These are phyloP conservation scores for Channa argus DNA, from an alignment of 2,113 vertebrate species.

Conservation along the genomic window DNA sequence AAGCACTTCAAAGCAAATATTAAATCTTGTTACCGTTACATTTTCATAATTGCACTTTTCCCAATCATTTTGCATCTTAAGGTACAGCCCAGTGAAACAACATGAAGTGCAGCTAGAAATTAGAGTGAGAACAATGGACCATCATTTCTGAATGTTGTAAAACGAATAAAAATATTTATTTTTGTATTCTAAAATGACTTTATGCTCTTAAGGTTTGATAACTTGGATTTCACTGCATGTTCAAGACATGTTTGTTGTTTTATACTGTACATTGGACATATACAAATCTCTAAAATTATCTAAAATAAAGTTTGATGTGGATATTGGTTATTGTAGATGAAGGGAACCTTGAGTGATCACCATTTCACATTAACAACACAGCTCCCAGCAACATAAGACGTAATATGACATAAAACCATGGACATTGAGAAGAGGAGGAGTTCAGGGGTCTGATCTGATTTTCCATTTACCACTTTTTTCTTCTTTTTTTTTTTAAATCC, in stretches of 20 bases:
- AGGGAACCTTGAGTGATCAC: no score
- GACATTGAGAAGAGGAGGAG: no score
- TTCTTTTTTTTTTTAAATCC: no score
- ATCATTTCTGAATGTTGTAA: slow-evolving; percentile 23
- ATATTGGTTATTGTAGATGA: slow-evolving; percentile 1
- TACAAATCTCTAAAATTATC: slow-evolving; percentile 29
- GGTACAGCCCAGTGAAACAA: slow-evolving; percentile 32
- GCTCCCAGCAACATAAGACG: no score
- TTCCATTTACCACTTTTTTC: no score
- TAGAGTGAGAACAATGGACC: background rate
- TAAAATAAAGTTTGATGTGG: slow-evolving; percentile 14
- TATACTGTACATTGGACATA: slow-evolving; percentile 3
- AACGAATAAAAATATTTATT: slow-evolving; percentile 67
- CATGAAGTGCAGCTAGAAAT: background rate
- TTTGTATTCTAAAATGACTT: slow-evolving; percentile 56
- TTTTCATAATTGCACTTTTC: slow-evolving; percentile 14
- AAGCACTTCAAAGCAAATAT: background rate
- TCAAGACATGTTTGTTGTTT: slow-evolving; percentile 10
- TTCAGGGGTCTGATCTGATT: no score
- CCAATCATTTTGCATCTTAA: slow-evolving; percentile 8
- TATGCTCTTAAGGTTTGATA: slow-evolving; percentile 36
- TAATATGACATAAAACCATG: no score
- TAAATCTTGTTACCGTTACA: slow-evolving; percentile 4
- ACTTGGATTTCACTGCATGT: slow-evolving; percentile 38
- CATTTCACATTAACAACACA: no score